Conservation (phyloP, 2,797 vertebrate genomes). For the Sebastes jordani region DNA sequence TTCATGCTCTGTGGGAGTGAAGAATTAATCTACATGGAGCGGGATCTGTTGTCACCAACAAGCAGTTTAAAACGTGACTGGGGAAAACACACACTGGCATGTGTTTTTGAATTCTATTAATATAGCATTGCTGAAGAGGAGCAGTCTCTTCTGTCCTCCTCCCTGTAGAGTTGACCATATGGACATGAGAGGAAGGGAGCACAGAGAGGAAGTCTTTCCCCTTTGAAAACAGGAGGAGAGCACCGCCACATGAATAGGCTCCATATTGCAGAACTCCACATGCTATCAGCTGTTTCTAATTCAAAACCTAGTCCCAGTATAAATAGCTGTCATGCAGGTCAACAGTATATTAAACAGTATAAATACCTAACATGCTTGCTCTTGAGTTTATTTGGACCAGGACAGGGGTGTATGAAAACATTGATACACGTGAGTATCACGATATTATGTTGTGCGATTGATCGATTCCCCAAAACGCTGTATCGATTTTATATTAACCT, state of each 20-base stretch:
- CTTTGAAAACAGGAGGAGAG: slow-evolving; percentile 59
- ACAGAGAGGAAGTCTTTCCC: slow-evolving; percentile 51
- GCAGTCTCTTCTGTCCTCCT: slow-evolving; percentile 22
- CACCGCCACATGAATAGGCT: slow-evolving; percentile 40
- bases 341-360: slow-evolving; percentile 2
- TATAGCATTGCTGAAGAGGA: slow-evolving; percentile 30
- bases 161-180: slow-evolving; percentile 67
- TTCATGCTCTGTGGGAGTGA: slow-evolving; percentile 48
- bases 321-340: slow-evolving; percentile 28
- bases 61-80: slow-evolving; percentile 8
- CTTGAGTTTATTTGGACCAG: slow-evolving; percentile 9
- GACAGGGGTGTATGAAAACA: too few species aligned
- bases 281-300: slow-evolving; percentile 64
- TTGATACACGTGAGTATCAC: too few species aligned
- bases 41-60: slow-evolving; percentile 22
- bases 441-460: too few species aligned
- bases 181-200: slow-evolving; percentile 48
- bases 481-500: too few species aligned
- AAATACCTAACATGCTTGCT: slow-evolving; percentile 46
- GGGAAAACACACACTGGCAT: not conserved
- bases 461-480: too few species aligned
- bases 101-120: slow-evolving; percentile 37
- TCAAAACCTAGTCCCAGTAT: slow-evolving; percentile 34
- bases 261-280: slow-evolving; percentile 58
- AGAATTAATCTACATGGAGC: slow-evolving; percentile 33